phyloP scores from a whole-genome alignment of 2,888 invertebrate genomes.

The Melanchra persicariae region DNA sequence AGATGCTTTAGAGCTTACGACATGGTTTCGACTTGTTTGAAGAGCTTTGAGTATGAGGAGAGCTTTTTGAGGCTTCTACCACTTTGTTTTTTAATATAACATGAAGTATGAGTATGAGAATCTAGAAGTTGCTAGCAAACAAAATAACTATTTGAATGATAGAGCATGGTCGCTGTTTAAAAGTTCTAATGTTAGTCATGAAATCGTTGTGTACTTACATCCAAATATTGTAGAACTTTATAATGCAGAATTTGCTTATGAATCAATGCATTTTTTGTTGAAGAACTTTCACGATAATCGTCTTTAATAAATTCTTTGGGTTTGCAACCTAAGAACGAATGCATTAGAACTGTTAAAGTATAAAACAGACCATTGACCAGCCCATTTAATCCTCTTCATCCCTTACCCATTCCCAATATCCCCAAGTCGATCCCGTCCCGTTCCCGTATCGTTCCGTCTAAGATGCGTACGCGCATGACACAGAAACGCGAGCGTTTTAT shows the following conservation, averaged over 20 bases:
- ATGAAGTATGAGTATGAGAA: not conserved
- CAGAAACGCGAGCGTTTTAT: constrained; percentile 66
- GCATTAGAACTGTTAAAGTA: not conserved
- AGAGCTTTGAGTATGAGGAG: not conserved
- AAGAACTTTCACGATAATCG: not conserved
- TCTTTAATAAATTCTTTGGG: not conserved
- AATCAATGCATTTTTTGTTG: too few species aligned
- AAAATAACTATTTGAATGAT: not conserved
- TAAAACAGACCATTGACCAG: not conserved
- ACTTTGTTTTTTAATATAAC: too few species aligned
- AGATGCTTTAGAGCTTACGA: constrained; percentile 67
- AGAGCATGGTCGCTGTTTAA: not conserved
- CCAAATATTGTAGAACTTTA: too few species aligned
- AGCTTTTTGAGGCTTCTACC: not conserved
- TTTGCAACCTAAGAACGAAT: not conserved
- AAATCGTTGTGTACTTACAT: not conserved
- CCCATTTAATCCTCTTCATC: not conserved
- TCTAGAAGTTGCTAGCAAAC: not conserved
- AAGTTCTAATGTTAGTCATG: not conserved
- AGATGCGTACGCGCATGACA: constrained; percentile 60
- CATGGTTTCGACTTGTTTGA: not conserved
- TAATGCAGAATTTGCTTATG: too few species aligned
- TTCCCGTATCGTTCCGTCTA: constrained; percentile 35
- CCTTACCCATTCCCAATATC: not conserved
- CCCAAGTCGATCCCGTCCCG: constrained; percentile 33